Base-by-base conservation (phyloP, 2,797 vertebrate genomes). In the Enteromius thamalakanensis region DNA sequence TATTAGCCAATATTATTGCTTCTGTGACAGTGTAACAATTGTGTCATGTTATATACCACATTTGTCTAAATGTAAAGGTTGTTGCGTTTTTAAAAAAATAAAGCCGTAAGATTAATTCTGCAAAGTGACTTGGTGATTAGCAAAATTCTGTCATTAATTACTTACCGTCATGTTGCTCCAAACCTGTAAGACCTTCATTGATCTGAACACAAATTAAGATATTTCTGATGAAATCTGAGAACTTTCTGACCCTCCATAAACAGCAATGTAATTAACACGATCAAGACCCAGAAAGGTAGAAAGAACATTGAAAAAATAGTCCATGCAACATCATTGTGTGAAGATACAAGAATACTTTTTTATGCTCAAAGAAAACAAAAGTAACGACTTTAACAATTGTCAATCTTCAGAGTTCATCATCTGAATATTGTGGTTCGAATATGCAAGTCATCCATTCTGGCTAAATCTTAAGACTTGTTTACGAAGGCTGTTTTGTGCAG, bases 21-120 rank as follows among this genome's bases (percentile, higher is more conserved):
- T 75, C 23, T 75, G 32, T 81, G 80, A 81, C 80, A 19, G 79
- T 81, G 69, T 72, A 62, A 23, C 79, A 81, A 71, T 60, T 45
- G 60, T 32, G 14, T 64, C 55, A 72, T 47, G 51, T 64, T 60
- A 69, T 83, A 77, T 55, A 67, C 34, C 65, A 69, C 32, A 60
- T 71, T 47, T 32, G 29, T 34, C 40, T 82, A 76, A 82, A 62
- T 67, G 58, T 75, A 81, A 82, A 82, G 62, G 4, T 45, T 76
- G 72, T 67, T 62, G 51, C 2, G 26, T 26, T 62, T 80, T 51
- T 37, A 6, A 53, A 29, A 14, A 47, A 82, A 53, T 55, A 82
- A 82, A 55, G 71, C 42, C 64, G 40, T 21, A 81, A 71, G 53
- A 80, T 65, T 62, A n/a, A 40, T 55, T 76, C 8, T 68, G 76